Evolutionary conservation across 2,888 invertebrate species (phyloP).

Genomic region (Pyrrhia umbra): DNA sequence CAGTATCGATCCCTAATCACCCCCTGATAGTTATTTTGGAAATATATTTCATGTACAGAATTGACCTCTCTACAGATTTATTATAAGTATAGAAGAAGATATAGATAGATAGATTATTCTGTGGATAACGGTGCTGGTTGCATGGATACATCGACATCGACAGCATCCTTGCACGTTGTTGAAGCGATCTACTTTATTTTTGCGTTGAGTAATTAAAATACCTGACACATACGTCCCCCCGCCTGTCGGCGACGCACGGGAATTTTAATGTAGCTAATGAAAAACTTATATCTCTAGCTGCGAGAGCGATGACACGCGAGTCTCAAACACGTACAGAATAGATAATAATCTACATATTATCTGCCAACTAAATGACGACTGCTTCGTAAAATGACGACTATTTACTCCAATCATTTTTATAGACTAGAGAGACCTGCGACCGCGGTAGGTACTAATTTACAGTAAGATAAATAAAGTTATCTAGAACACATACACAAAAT

Average conservation of each 20-base stretch:
- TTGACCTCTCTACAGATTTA: too few relatives aligned
- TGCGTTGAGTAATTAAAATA: constrained; percentile 23
- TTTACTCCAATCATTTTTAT: not conserved
- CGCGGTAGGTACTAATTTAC: not conserved
- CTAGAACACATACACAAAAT: too few relatives aligned
- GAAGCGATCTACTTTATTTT: constrained; percentile 12
- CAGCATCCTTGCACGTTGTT: not conserved
- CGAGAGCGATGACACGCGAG: not conserved
- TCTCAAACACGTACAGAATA: not conserved
- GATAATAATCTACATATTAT: not conserved
- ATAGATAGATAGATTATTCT: too few relatives aligned
- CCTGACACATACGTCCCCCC: constrained; percentile 2
- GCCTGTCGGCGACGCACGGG: constrained; percentile 16
- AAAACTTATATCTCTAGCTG: constrained; percentile 30
- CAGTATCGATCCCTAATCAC: too few relatives aligned
- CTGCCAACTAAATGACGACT: not conserved
- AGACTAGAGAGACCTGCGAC: not conserved
- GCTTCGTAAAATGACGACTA: not conserved
- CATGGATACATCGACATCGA: not conserved
- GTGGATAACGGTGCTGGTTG: too few relatives aligned
- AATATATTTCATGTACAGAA: too few relatives aligned
- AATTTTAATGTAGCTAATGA: constrained; percentile 28
- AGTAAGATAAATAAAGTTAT: not conserved
- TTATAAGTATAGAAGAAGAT: too few relatives aligned
- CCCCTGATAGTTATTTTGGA: too few relatives aligned